Base-by-base conservation (phyloP, 2,797 vertebrate species). In the Tolypeutes matacus region DNA sequence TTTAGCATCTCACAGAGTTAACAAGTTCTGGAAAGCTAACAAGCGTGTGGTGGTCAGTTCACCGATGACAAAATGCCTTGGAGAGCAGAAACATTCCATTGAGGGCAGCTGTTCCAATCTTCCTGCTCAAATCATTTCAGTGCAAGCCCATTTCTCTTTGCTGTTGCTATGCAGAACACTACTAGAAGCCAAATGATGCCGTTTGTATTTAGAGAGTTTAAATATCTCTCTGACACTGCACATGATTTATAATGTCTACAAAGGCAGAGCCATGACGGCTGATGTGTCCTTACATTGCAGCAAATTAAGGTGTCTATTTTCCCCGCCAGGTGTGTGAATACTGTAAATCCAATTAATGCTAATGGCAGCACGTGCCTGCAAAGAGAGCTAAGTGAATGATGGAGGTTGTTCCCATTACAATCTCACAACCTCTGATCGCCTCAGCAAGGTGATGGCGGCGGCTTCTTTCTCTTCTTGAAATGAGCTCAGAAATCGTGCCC, bases 341-440 rank as follows among this genome's bases (percentile, higher is more conserved):
- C 80, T 93, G 8, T 84, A 96, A 96, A 80, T 95, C 56, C 86
- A 97, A 93, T 95, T 91, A 94, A 89, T 84, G 65, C 75, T 95
- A 95, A 95, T 80, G 83, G 73, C 21, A 72, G n/a, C 76, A 84
- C 1, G 0, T 84, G 42, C 77, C 78, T 65, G 58, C 62, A 84
- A 78, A 94, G 82, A 87, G 20, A 83, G 56, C 31, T 36, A 78
- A 89, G n/a, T 77, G 89, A 96, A 91, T 70, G 75, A 94, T 49
- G 69, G 60, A 89, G 86, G 56, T 11, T 73, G 42, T 78, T 91
- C 78, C 58, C 78, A n/a, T 69, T 91, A 86, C 11, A 82, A 92
- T 93, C 60, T 77, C 36, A 29, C 18, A 53, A 64, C 29, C 58
- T 95, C 62, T n/a, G 27, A 81, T 46, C 76, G 80, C 76, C 15